These are phyloP conservation scores for Carollia perspicillata DNA, from an alignment of 2,113 vertebrate species.

Conservation along the genomic window DNA sequence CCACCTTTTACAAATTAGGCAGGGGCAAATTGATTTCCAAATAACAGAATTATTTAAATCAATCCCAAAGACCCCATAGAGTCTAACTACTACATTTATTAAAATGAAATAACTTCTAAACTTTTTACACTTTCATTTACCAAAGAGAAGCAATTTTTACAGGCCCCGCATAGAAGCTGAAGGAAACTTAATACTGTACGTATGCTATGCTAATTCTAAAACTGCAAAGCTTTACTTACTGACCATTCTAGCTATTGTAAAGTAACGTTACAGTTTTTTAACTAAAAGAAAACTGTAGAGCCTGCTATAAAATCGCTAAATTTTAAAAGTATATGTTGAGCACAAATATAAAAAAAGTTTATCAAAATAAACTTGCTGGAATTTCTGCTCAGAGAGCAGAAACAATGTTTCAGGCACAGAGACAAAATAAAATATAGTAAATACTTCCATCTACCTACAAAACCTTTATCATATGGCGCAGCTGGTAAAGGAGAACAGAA, in stretches of 20 bases:
- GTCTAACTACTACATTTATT: constrained; percentile 30
- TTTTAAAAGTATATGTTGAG: constrained; percentile 16
- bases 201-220: constrained; percentile 14
- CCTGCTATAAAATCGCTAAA: constrained; percentile 12
- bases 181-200: background rate
- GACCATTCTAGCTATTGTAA: background rate
- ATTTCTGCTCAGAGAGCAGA: constrained; percentile 46
- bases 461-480: background rate
- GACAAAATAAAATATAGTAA: constrained; percentile 53
- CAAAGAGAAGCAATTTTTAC: constrained; percentile 10
- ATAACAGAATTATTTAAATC: constrained; percentile 14
- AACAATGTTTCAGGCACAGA: constrained; percentile 22
- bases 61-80: background rate
- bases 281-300: background rate
- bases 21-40: background rate
- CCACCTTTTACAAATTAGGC: background rate
- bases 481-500: constrained; percentile 32
- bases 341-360: no score
- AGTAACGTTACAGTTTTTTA: constrained; percentile 6
- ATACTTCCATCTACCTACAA: background rate
- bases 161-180: background rate
- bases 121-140: background rate
- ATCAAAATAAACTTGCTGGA: constrained; percentile 34
- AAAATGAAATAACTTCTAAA: constrained; percentile 51
- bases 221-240: constrained; percentile 11